Base-by-base conservation (phyloP, 2,797 vertebrate species). In the Mastacembelus armatus region DNA sequence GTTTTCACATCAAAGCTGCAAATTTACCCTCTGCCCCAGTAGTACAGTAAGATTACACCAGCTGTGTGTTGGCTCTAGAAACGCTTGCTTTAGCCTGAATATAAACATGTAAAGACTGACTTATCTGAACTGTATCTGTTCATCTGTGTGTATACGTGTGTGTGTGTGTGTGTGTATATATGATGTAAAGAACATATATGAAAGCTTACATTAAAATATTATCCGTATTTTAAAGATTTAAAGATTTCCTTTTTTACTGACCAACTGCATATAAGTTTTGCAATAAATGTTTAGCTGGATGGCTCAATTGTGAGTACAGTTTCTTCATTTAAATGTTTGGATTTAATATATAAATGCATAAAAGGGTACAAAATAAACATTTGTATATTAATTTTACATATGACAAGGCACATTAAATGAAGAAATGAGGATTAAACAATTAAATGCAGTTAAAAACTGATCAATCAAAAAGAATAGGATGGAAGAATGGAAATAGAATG, bases 361-460 rank as follows among this genome's bases (percentile, higher is more conserved):
- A 74, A 82, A 77, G 87, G 88, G 87, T 93, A 92, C 85, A 93
- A 93, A 93, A 93, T 93, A 85, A 92, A 88, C 85, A 88, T 93
- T 91, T 91, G 67, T 73, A 84, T 87, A 84, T 83, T 73, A 68
- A 79, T 82, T 85, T 86, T 60, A 89, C 87, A 92, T 66, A 61
- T 61, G 68, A 81, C 27, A 68, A 66, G 45, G 39, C 66, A 33
- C 72, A 52, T 66, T 40, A 65, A 60, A 66, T 30, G 52, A 75
- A 40, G 68, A 77, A 19, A 70, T 83, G 69, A 51, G 24, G 36
- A 33, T 60, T 67, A n/a, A 70, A 65, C 52, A 70, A 59, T 72
- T 76, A 80, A 65, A 78, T 78, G 72, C 64, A 75, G 55, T 52
- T 71, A 76, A 45, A 85, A 68, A 78, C 84, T 86, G 67, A 87